Conservation (phyloP, 1,140 invertebrate species). For the Hypothenemus hampei region DNA sequence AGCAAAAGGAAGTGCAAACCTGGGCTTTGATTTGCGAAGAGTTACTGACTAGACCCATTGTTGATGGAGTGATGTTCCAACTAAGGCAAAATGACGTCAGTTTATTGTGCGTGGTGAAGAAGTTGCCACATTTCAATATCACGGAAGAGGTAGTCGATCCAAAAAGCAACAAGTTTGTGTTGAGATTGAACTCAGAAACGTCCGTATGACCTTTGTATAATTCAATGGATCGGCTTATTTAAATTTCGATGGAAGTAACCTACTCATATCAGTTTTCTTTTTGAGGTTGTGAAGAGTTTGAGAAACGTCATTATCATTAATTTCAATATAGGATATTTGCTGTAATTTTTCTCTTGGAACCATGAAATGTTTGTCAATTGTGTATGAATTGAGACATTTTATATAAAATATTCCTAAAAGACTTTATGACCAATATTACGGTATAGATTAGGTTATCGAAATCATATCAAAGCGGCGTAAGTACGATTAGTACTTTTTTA, state of each 20-base stretch:
- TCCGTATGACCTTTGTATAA: constrained; percentile 71
- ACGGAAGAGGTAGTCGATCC: constrained; percentile 94
- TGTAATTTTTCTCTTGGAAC: background rate
- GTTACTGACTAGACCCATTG: constrained; percentile 76
- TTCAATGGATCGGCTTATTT: constrained; percentile 44
- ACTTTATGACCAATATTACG: no score
- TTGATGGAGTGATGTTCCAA: constrained; percentile 81
- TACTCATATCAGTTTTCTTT: constrained; percentile 1
- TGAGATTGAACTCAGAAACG: constrained; percentile 92
- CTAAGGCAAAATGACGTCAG: constrained; percentile 91
- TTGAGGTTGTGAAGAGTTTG: no score
- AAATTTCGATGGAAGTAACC: constrained; percentile 13
- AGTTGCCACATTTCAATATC: constrained; percentile 88
- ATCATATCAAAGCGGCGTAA: no score
- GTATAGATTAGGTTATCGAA: no score
- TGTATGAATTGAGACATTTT: background rate
- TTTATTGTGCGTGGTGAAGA: constrained; percentile 77
- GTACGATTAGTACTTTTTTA: no score
- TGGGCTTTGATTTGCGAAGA: constrained; percentile 94
- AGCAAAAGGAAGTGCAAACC: constrained; percentile 69
- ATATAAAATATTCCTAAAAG: no score
- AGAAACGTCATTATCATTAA: background rate
- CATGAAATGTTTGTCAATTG: background rate
- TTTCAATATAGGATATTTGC: background rate
- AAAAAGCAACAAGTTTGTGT: constrained; percentile 91